Evolutionary conservation across 2,888 invertebrate species (phyloP), one percentile per base, ranked within the genome.

Genomic region (Himalopsyche anomala): DNA sequence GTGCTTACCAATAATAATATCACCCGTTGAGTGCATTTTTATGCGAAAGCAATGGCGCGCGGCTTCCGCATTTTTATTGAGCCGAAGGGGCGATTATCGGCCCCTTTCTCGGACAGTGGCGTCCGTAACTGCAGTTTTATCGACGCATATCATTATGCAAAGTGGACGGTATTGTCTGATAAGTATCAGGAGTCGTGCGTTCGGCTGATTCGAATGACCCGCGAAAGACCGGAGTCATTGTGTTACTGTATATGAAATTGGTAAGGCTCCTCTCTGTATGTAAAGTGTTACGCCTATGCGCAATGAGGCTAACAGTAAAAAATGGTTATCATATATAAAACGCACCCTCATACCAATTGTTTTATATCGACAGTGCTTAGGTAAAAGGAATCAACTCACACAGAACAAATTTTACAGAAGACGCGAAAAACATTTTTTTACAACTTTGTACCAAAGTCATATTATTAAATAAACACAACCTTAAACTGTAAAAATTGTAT

Each of bases 61-160:
- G 74, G 19, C 38, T 74, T 74, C 74, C 74, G 74, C 74, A 74
- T 74, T 74, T 74, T 74, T 74, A 74, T 74, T 38, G 74, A 74
- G 15, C 36, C 38, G 38, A 15, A 4, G 36, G 74, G 74, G 74
- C 74, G 74, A 74, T 74, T 74, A 74, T 74, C 36, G 74, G 74
- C 74, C 74, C 74, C 74, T 74, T 74, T 74, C 74, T 36, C 74
- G 51, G 62, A 45, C 81, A 74, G 85, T 51, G 85, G 85, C 74
- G 81, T 56, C 81, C 51, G 51, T 74, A 40, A 85, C 69, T 81
- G 81, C 81, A 45, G 69, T 81, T 85, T 85, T 85, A 85, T 85
- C 45, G 74, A 36, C 81, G 38, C 51, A 74, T 74, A 74, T 1
- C 38, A 74, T 74, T 74, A 74, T 74, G 74, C 74, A 74, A 74